Evolutionary conservation across 2,888 invertebrate genomes (phyloP).

Genomic region (Metopia argyrocephala): DNA sequence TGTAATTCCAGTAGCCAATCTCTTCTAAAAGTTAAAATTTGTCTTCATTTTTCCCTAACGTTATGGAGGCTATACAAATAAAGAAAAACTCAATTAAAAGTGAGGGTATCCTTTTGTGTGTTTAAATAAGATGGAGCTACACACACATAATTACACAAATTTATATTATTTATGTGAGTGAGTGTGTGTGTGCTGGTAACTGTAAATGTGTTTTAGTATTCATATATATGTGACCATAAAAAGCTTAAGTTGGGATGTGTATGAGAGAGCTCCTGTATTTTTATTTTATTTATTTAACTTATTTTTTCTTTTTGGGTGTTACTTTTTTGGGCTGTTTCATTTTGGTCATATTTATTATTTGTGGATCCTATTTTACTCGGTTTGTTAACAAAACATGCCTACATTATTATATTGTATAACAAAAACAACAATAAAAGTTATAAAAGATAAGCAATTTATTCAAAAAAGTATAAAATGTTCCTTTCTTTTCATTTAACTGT

Average conservation of each 20-base stretch:
- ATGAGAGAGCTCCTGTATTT: slow-evolving; percentile 67
- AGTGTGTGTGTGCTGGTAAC: neutral
- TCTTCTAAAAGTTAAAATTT: slow-evolving; percentile 33
- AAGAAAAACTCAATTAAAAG: slow-evolving; percentile 45
- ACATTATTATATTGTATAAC: slow-evolving; percentile 67
- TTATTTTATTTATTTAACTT: too few relatives aligned
- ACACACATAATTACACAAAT: neutral
- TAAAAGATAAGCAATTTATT: slow-evolving; percentile 46
- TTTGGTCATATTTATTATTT: slow-evolving; percentile 77
- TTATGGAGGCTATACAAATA: too few relatives aligned
- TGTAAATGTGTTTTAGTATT: neutral
- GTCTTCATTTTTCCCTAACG: slow-evolving; percentile 45
- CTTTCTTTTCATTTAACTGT: neutral
- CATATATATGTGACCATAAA: slow-evolving; percentile 6
- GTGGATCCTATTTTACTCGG: slow-evolving; percentile 65
- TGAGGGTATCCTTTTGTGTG: slow-evolving; percentile 52
- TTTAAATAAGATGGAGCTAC: slow-evolving; percentile 18
- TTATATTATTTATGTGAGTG: neutral
- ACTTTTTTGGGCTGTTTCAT: slow-evolving; percentile 76
- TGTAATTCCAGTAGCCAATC: neutral
- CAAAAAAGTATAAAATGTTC: slow-evolving; percentile 64
- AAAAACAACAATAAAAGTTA: slow-evolving; percentile 9
- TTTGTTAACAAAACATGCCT: slow-evolving; percentile 64
- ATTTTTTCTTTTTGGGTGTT: slow-evolving; percentile 65
- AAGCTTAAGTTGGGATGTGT: slow-evolving; percentile 26